Evolutionary conservation across 2,113 vertebrate species (phyloP), one percentile per base, ranked within the genome.

Genomic region (Oncorhynchus masou): DNA sequence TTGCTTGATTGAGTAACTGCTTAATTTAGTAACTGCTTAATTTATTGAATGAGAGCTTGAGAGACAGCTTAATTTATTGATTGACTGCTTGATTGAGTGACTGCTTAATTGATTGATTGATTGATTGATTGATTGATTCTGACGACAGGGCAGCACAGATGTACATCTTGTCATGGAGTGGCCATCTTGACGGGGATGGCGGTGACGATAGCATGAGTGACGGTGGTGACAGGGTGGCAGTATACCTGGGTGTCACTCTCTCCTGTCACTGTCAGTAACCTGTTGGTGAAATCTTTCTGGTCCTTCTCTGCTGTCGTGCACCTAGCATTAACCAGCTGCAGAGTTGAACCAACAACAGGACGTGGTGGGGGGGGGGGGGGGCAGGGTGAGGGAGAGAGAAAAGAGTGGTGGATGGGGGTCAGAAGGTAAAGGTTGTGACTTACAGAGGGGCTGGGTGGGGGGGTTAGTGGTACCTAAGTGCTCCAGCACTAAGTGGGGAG

Each of bases 261-360:
- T 96, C 96, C 96, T 97, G 97, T 96, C 95, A 97, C 96, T 97
- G 97, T 96, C 95, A 97, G 96, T 96, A 99, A 98, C 95, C 96
- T 96, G 97, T 99, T 99, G 95, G 97, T 95, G 96, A 98, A 95
- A 95, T 99, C 96, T 99, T 99, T 99, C 94, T 97, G 95, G 93
- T 94, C 97, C 97, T 99, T 99, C 95, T 98, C 96, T 95, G 96
- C 94, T 91, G 95, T 93, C 90, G 96, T 96, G 96, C 90, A 96
- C 93, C 95, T 96, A 95, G 95, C 95, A 88, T 96, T 98, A 97
- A 98, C 95, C 78, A 99, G 96, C 98, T 99, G 96, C 94, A 92
- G 93, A 93, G 90, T 92, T 86, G 92, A 92, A 96, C 93, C 15
- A 74, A 20, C 31, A 81, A 92, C 62, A 68, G 89, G 88, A 90